Base-by-base conservation (phyloP, 2,888 invertebrate species). In the Synergus gifuensis region DNA sequence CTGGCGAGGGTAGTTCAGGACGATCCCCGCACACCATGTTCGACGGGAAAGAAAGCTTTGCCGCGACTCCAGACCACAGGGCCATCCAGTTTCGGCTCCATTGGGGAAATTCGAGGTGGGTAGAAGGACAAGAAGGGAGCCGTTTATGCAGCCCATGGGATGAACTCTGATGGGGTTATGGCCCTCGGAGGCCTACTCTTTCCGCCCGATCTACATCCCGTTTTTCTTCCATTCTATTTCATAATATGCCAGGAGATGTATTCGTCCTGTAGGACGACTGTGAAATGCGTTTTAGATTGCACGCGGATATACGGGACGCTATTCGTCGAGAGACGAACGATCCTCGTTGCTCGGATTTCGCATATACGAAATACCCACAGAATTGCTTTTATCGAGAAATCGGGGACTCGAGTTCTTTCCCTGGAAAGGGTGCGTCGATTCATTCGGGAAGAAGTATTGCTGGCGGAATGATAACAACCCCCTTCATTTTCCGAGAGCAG, bases 81-180 rank as follows among this genome's bases (percentile, higher is more conserved):
- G 88, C 85, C 86, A 86, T 87, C 85, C 83, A 85, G 85, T 83
- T 84, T 84, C 85, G 85, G 28, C 54, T 73, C 54, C 40, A 36
- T n/a, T 54, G 49, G 73, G 36, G 73, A 58, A 54, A n/a, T 73
- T 69, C 46, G 82, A 77, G 79, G 82, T 79, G 84, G 73, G 80
- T 79, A 76, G 82, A 66, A 83, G 82, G 85, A 84, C 81, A 78
- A 77, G 67, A 79, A 77, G 78, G 80, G 82, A 81, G 85, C 82
- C 82, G 86, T 89, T 91, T 90, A 92, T 91, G 88, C 86, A 84
- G 86, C 92, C 91, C 91, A 80, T 86, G 92, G 90, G 91, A 91
- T 85, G 81, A 88, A 89, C 91, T 91, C 93, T 93, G 93, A 94
- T 94, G 93, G 94, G 94, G 94, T 94, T 94, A 94, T 93, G 92